Evolutionary conservation across 1,140 invertebrate species (phyloP).

Genomic region (Neoseiulus cucumeris): DNA sequence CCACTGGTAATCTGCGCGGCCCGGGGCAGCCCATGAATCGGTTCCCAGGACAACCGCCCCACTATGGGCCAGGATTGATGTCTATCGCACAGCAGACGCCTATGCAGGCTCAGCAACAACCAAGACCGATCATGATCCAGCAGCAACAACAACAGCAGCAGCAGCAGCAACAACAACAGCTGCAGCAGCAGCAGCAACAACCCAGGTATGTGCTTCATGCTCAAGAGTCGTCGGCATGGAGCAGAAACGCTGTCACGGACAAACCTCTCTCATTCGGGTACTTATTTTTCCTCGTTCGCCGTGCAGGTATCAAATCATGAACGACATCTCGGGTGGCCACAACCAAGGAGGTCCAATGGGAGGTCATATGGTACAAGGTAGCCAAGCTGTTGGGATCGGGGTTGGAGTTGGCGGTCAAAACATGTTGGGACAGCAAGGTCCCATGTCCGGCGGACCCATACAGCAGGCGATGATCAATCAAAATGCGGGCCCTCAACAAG

Average conservation of each 20-base stretch:
- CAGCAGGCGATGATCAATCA: conserved; percentile 5
- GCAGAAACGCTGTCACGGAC: neutral
- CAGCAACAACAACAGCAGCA: conserved; percentile 13
- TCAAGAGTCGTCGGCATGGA: conserved; percentile 1
- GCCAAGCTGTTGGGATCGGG: neutral
- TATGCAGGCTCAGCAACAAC: conserved; percentile 13
- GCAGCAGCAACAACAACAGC: conserved; percentile 16
- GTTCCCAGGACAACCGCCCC: neutral
- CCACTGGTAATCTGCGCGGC: neutral
- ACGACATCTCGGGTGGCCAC: conserved; percentile 2
- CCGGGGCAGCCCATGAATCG: neutral
- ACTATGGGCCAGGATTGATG: conserved; percentile 3
- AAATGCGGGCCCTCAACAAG: neutral
- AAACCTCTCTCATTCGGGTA: no score
- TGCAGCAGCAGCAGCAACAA: conserved; percentile 15
- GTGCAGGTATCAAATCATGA: conserved; percentile 14
- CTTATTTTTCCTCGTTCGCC: no score
- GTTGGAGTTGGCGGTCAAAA: neutral
- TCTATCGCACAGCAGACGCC: conserved; percentile 11
- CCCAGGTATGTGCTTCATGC: neutral
- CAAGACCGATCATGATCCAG: conserved; percentile 3
- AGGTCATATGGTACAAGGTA: neutral
- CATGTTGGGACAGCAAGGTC: neutral
- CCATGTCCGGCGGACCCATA: neutral
- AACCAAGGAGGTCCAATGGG: conserved; percentile 4